Evolutionary conservation across 2,797 vertebrate species (phyloP), one percentile per base, ranked within the genome.

Genomic region (Rhinichthys osculus): DNA sequence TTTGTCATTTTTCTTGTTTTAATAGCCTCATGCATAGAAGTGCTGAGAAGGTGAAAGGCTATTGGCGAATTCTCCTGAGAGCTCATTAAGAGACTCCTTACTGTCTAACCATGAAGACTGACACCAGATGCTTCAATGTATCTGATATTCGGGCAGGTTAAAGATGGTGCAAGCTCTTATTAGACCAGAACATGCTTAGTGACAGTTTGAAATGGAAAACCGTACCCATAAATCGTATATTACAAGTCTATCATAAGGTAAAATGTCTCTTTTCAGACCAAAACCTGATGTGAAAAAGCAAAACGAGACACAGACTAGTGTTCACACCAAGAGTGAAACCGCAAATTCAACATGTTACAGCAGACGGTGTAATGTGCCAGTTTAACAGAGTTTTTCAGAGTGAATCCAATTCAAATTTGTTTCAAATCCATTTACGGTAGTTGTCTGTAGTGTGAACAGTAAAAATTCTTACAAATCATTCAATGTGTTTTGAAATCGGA

Each of bases 1-100:
- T 7, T 50, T 74, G 14, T 66, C 27, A 27, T 30, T 83, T 50
- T 76, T 57, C 62, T 83, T 64, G 27, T 72, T 83, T 77, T 21
- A 54, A 77, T 21, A 77, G 59, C 30, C 30, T 83, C 14, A 52
- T 54, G 5, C 59, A 66, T 21, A 54, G 19, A 74, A 83, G 40
- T 72, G 40, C n/a, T 33, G 35, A 83, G 21, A 83, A 64, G 81
- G 71, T 83, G 40, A 76, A 83, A 83, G 64, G 44, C 64, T 81
- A 50, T 6, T 70, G 23, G 47, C 0, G 19, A 84, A 69, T 66
- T 57, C 82, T 42, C 82, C 11, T 21, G 73, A 77, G 82, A 23
- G 44, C 82, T 67, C 74, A 78, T 84, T 84, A 77, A 76, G 33
- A 42, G 82, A 67, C 59, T 54, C 73, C 72, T 50, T 66, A 67